Base-by-base conservation (phyloP, 2,113 vertebrate species). In the Xyliphius kryptos region DNA sequence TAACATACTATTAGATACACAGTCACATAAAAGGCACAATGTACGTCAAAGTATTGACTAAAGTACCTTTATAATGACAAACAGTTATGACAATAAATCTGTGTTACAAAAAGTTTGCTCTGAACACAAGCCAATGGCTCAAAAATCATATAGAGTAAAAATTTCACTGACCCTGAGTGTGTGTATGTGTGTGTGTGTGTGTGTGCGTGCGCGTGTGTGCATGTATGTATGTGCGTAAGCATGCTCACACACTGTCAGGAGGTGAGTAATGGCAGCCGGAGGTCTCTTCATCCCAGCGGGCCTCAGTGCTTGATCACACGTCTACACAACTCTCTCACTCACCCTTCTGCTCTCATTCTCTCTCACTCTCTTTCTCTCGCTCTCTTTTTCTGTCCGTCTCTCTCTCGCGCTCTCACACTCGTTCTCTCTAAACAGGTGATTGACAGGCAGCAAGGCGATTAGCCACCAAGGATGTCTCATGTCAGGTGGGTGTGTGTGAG, bases 381-480 rank as follows among this genome's bases (percentile, higher is more conserved):
- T n/a, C 53, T 36, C 67, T 41, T 21, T 9, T 58, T 44, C 32
- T 15, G 21, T 41, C 48, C 43, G 22, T 16, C 52, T 43, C 63
- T 43, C 22, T 10, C 60, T 54, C 43, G 9, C 49, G n/a, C 60
- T 38, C 56, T 17, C 38, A 46, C 37, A 40, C 36, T 13, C 37
- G 19, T 43, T 41, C 40, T 41, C 40, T 41, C 40, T 19, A 44
- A 44, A 56, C 21, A 44, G 49, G 55, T 67, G 60, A 75, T 64
- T 72, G 75, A 63, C 70, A 73, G 72, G 68, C 63, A 19, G 57
- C 36, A 19, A 38, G 68, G 68, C 61, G 63, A 77, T 79, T 79
- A 74, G 68, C 67, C 46, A 55, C 49, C 26, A 32, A 48, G 64
- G 61, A 68, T 69, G 40, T 32, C 43, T 51, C 44, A 59, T 70